Evolutionary conservation across 2,113 vertebrate species (phyloP).

Genomic region (Sceloporus undulatus): DNA sequence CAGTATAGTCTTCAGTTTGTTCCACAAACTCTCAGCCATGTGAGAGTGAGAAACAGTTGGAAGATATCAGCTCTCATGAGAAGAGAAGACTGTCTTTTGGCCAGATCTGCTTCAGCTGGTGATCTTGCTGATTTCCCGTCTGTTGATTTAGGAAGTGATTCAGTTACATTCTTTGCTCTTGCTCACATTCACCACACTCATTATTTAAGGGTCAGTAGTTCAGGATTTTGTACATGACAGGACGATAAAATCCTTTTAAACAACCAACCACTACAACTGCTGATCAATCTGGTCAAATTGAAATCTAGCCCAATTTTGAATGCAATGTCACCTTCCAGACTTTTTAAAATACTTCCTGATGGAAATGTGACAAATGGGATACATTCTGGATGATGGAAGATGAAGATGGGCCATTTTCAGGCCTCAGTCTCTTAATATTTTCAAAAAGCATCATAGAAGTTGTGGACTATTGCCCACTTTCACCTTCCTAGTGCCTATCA

Average conservation of each 20-base stretch:
- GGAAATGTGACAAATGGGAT: constrained; percentile 3
- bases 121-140: constrained; percentile 41
- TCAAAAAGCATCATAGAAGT: background rate
- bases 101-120: background rate
- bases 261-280: constrained; percentile 22
- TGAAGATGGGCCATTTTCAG: background rate
- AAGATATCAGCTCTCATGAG: background rate
- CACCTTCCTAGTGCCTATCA: background rate
- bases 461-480: background rate
- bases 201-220: constrained; percentile 28
- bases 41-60: constrained; percentile 12
- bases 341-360: constrained; percentile 15
- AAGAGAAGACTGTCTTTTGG: background rate
- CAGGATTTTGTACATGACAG: constrained; percentile 33
- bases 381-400: background rate
- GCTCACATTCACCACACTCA: constrained; percentile 16
- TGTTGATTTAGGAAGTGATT: constrained; percentile 39
- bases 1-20: background rate
- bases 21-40: background rate
- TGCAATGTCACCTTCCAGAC: constrained; percentile 37
- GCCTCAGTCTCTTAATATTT: no score
- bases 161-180: constrained; percentile 20
- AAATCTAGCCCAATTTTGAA: constrained; percentile 35
- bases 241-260: constrained; percentile 42
- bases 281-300: constrained; percentile 28